Percentiles rank a stretch among this genome's conserved stretches.
phyloP scores from a whole-genome alignment of 2,888 invertebrate species.

The Polymixis flavicincta region DNA sequence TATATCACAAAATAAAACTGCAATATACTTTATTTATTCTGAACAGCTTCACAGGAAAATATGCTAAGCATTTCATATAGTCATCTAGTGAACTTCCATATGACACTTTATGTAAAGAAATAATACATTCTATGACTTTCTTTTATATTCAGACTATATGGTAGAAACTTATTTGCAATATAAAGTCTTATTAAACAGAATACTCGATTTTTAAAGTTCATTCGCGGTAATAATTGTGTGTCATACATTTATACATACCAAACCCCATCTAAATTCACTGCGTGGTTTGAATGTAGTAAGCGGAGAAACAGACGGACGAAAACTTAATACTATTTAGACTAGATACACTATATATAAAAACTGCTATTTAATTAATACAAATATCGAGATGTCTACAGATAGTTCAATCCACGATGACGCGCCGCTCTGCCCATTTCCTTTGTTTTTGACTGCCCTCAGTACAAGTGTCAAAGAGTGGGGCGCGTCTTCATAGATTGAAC shows the following conservation, averaged over 20 bases:
- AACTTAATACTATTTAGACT: no score
- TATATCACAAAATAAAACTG: background rate
- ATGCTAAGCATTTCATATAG: constrained; percentile 1
- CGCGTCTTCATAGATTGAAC: no score
- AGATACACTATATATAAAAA: background rate
- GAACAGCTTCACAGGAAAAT: background rate
- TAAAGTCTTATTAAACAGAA: background rate
- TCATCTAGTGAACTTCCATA: constrained; percentile 1
- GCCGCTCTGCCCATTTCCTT: no score
- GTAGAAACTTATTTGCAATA: constrained; percentile 10
- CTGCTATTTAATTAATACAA: background rate
- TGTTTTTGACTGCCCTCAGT: no score
- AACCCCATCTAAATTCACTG: no score
- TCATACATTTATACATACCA: no score
- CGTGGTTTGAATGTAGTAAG: no score
- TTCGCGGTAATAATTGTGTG: background rate
- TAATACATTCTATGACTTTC: constrained; percentile 10
- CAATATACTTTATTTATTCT: background rate
- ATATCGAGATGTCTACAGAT: background rate
- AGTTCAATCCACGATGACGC: no score
- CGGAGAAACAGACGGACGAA: no score
- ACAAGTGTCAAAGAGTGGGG: no score
- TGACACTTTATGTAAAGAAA: background rate
- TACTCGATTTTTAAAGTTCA: background rate
- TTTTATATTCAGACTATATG: background rate